These are phyloP conservation scores for Chelidonichthys spinosus DNA, from an alignment of 2,797 vertebrate species.

Conservation along the genomic window DNA sequence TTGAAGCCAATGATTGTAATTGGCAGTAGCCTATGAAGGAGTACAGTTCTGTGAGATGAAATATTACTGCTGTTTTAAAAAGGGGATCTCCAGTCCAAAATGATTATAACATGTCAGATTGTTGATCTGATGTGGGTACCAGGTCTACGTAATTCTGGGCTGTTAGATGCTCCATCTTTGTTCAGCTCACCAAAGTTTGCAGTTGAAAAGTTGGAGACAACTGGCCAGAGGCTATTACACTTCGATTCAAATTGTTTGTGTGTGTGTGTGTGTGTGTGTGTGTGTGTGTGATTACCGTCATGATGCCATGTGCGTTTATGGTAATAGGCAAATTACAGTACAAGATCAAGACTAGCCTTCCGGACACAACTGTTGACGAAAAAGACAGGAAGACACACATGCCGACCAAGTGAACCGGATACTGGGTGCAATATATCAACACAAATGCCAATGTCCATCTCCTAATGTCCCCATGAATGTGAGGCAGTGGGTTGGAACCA, in stretches of 20 bases:
- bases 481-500: conserved; percentile 41
- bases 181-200: conserved; percentile 16
- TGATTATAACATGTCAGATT: neutral
- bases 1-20: neutral
- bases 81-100: neutral
- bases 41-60: neutral
- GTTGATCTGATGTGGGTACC: neutral
- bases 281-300: conserved; percentile 28
- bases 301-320: conserved; percentile 48
- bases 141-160: neutral
- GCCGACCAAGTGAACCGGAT: neutral
- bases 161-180: neutral
- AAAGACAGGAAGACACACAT: conserved; percentile 10
- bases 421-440: conserved; percentile 38
- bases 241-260: conserved; percentile 4
- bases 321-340: conserved; percentile 63
- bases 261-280: neutral
- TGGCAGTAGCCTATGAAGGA: neutral
- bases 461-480: conserved; percentile 56
- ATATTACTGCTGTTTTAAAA: neutral
- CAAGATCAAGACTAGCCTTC: conserved; percentile 45
- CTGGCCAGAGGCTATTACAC: conserved; percentile 42
- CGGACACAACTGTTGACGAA: conserved; percentile 28
- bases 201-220: conserved; percentile 10
- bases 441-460: conserved; percentile 65